Evolutionary conservation across 2,888 invertebrate species (phyloP).

Genomic region (Hybos culiciformis): DNA sequence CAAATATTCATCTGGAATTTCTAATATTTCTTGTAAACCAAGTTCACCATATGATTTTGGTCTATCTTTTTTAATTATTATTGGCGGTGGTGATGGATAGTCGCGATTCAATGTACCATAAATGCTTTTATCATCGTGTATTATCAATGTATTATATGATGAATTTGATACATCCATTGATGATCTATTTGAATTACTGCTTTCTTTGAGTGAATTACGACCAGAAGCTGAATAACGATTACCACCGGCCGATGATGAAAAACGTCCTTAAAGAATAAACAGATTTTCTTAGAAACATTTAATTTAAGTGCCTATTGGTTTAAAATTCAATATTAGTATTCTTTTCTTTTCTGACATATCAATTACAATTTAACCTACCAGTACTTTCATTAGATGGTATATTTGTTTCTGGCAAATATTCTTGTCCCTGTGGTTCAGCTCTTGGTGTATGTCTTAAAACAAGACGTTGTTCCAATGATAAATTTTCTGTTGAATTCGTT

Average conservation of each 20-base stretch:
- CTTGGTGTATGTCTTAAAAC: too few species aligned
- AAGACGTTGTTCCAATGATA: too few species aligned
- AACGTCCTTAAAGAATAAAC: too few species aligned
- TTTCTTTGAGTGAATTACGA: conserved; percentile 47
- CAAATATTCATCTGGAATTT: conserved; percentile 72
- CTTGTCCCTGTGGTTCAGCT: conserved; percentile 87
- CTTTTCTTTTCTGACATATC: too few species aligned
- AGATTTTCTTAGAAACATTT: too few species aligned
- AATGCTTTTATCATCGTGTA: conserved; percentile 47
- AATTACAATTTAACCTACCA: too few species aligned
- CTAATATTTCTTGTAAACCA: conserved; percentile 55
- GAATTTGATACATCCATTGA: conserved; percentile 62
- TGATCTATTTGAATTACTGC: conserved; percentile 44
- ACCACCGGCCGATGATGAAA: too few species aligned
- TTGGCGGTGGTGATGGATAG: conserved; percentile 12
- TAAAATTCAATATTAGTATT: too few species aligned
- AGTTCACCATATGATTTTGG: conserved; percentile 16
- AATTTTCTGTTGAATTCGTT: too few species aligned
- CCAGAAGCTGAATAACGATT: too few species aligned
- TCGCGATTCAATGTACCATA: conserved; percentile 13
- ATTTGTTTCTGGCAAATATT: too few species aligned
- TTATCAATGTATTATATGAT: conserved; percentile 71
- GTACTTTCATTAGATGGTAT: conserved; percentile 7
- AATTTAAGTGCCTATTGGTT: conserved; percentile 1
- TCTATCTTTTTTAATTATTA: conserved; percentile 14